Evolutionary conservation across 2,888 invertebrate species (phyloP).

Genomic region (Parnassius smintheus): DNA sequence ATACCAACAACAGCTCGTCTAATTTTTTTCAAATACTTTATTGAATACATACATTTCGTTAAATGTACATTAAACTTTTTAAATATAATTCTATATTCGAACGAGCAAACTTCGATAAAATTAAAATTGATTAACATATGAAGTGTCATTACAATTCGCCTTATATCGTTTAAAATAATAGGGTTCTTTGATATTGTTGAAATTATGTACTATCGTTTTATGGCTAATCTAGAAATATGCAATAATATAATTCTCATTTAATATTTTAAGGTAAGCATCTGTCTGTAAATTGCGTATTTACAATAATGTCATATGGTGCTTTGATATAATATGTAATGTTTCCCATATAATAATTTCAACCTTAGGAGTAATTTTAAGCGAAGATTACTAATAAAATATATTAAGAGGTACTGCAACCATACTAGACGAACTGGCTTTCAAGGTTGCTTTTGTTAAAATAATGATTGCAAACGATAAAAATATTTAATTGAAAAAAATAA

Average conservation of each 20-base stretch:
- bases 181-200: constrained; percentile 76
- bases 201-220: constrained; percentile 76
- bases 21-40: constrained; percentile 63
- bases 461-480: no score
- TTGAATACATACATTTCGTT: constrained; percentile 60
- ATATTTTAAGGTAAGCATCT: constrained; percentile 63
- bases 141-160: constrained; percentile 58
- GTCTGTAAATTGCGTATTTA: constrained; percentile 66
- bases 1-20: constrained; percentile 80
- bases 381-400: constrained; percentile 57
- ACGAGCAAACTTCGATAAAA: constrained; percentile 81
- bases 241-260: constrained; percentile 52
- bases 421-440: constrained; percentile 66
- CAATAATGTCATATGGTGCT: constrained; percentile 57
- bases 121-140: constrained; percentile 80
- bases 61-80: constrained; percentile 67
- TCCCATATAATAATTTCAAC: constrained; percentile 54
- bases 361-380: constrained; percentile 58
- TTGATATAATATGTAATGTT: constrained; percentile 48
- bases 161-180: constrained; percentile 54
- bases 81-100: constrained; percentile 79
- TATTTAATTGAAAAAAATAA: no score
- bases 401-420: constrained; percentile 68
- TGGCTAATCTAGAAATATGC: constrained; percentile 72
- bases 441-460: constrained; percentile 24